Percentiles rank a stretch among this genome's conserved stretches.
phyloP scores from a whole-genome alignment of 2,113 vertebrate species.

The Nanorana parkeri region DNA sequence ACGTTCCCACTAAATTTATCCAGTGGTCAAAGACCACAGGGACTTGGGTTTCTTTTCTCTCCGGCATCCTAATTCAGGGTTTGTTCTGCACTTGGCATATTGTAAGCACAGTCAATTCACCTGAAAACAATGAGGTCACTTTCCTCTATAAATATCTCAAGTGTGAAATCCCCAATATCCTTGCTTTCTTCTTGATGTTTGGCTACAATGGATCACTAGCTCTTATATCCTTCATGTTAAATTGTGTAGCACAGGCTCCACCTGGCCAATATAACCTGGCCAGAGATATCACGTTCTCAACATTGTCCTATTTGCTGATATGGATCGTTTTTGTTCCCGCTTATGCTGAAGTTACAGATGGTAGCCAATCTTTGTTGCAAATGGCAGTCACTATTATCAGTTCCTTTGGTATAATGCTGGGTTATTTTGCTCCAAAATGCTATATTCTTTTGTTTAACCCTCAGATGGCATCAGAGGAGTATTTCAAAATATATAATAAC shows the following conservation, averaged over 20 bases:
- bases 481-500: constrained; percentile 64
- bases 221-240: constrained; percentile 80
- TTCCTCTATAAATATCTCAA: constrained; percentile 70
- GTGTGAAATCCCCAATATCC: constrained; percentile 74
- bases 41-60: constrained; percentile 68
- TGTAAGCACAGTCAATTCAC: constrained; percentile 58
- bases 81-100: constrained; percentile 71
- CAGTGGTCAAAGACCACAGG: constrained; percentile 64
- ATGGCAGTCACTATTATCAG: constrained; percentile 74
- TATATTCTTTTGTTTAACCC: constrained; percentile 77
- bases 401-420: constrained; percentile 71
- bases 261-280: constrained; percentile 78
- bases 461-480: constrained; percentile 75
- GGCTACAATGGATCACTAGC: constrained; percentile 69
- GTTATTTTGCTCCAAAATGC: constrained; percentile 84
- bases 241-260: constrained; percentile 81
- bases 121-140: constrained; percentile 60
- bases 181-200: constrained; percentile 72
- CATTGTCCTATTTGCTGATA: constrained; percentile 75
- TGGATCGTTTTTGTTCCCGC: constrained; percentile 83
- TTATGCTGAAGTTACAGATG: constrained; percentile 69
- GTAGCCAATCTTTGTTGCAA: constrained; percentile 64
- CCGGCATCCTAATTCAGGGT: constrained; percentile 70
- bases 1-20: constrained; percentile 64
- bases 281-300: constrained; percentile 82